Conservation (phyloP, 2,797 vertebrate genomes). For the Eulemur albifrons region DNA sequence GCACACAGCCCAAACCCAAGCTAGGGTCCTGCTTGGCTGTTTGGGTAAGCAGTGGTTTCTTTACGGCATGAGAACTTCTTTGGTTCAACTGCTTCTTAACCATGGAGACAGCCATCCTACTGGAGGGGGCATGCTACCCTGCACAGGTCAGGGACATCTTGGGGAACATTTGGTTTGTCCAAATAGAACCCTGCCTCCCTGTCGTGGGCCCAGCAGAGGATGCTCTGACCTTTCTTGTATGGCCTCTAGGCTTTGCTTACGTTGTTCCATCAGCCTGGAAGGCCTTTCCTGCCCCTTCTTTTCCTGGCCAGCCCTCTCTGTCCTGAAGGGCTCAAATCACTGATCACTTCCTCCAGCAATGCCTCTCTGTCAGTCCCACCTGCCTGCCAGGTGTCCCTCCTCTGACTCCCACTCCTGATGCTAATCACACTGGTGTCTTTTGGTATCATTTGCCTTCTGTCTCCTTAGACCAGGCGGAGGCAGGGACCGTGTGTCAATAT, state of each 20-base stretch:
- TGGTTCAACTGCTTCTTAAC: background rate
- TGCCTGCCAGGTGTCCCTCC: background rate
- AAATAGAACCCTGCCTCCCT: background rate
- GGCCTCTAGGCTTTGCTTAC: background rate
- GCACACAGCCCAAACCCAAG: background rate
- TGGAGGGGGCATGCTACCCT: background rate
- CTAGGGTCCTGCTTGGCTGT: background rate
- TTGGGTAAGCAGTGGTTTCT: background rate
- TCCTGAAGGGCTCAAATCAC: background rate
- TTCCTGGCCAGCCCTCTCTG: background rate
- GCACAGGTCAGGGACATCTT: too few relatives aligned
- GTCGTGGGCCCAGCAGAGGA: accelerated
- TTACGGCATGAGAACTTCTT: background rate
- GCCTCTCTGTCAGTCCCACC: background rate
- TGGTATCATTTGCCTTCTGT: background rate
- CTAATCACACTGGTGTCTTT: background rate
- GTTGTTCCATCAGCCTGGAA: background rate
- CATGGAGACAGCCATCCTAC: accelerated
- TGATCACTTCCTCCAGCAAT: background rate
- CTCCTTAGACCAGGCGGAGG: background rate
- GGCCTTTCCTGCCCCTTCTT: background rate
- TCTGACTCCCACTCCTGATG: background rate
- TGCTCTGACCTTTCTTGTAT: background rate
- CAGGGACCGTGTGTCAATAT: background rate
- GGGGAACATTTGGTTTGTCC: background rate